phyloP scores from a whole-genome alignment of 2,888 invertebrate species.

The Drepanosiphum platanoidis region DNA sequence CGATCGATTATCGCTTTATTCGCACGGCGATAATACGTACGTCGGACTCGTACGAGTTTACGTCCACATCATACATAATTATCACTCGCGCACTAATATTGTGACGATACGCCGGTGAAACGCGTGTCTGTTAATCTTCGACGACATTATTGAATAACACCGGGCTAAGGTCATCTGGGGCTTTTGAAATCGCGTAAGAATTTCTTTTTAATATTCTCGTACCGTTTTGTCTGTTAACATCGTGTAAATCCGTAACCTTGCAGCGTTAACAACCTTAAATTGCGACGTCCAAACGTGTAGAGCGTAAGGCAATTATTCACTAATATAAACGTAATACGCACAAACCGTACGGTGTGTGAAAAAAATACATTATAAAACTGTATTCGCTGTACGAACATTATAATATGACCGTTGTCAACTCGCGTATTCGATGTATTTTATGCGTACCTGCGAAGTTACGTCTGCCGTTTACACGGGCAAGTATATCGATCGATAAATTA shows the following conservation, averaged over 20 bases:
- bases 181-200: neutral
- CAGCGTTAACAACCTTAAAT: slow-evolving; percentile 8
- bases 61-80: too few relatives aligned
- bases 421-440: neutral
- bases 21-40: too few relatives aligned
- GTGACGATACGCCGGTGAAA: too few relatives aligned
- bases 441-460: too few relatives aligned
- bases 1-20: too few relatives aligned
- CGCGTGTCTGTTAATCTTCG: too few relatives aligned
- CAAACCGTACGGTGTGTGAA: too few relatives aligned
- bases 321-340: neutral
- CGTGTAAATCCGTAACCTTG: neutral
- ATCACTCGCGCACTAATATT: too few relatives aligned
- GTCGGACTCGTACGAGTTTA: too few relatives aligned
- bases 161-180: neutral
- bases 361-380: too few relatives aligned
- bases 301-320: neutral
- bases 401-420: neutral
- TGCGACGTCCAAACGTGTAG: neutral
- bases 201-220: neutral
- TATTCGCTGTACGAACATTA: neutral
- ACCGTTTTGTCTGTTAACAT: neutral
- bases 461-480: neutral
- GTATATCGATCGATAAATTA: neutral
- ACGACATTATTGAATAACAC: neutral